Conservation (phyloP, 2,113 vertebrate species). For the Cinclus mexicanus region DNA sequence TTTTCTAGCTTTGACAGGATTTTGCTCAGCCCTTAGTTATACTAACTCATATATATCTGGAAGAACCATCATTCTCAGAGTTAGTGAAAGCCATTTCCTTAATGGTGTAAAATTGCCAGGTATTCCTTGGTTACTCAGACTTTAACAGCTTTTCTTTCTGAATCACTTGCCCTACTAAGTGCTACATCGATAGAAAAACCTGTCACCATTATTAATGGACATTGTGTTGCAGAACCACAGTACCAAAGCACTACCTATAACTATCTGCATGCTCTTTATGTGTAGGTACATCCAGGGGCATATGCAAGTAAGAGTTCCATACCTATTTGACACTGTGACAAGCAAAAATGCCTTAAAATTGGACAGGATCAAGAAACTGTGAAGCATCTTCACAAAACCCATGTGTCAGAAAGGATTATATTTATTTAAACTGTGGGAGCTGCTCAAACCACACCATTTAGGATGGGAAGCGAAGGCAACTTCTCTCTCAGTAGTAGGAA, state of each 20-base stretch:
- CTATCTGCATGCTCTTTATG: neutral
- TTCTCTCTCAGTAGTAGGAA: neutral
- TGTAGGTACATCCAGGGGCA: neutral
- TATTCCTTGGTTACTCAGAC: neutral
- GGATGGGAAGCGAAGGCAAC: neutral
- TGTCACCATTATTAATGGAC: neutral
- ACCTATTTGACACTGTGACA: neutral
- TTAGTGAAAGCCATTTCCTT: neutral
- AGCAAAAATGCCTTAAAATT: neutral
- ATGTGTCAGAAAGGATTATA: neutral
- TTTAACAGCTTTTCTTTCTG: slow-evolving; percentile 2
- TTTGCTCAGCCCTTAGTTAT: neutral
- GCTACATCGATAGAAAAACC: neutral
- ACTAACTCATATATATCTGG: neutral
- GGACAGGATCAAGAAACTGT: neutral
- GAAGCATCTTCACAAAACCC: neutral
- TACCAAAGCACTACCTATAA: neutral
- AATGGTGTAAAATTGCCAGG: neutral
- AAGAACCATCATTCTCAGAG: neutral
- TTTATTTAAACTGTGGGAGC: neutral
- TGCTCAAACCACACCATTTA: neutral
- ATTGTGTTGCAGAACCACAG: neutral
- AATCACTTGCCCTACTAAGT: neutral
- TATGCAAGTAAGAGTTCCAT: neutral
- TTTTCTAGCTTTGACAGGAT: neutral